Evolutionary conservation across 1,140 invertebrate species (phyloP).

Genomic region (Magallana ariakensis): DNA sequence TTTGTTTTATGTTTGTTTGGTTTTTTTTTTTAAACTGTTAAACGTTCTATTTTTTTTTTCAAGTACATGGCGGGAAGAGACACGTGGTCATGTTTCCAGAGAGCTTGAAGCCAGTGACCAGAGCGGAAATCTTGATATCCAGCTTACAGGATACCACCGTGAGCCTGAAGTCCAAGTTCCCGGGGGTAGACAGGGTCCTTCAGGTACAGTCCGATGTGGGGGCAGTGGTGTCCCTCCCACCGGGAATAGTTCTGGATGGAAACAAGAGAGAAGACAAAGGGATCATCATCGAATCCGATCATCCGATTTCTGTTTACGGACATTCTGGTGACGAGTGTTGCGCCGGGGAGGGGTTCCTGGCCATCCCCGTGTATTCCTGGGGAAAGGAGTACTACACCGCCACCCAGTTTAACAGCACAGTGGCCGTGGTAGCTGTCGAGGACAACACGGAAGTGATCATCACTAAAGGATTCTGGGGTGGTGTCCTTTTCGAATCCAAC

Average conservation of each 20-base stretch:
- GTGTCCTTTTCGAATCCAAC: background rate
- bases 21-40: background rate
- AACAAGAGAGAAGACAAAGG: conserved; percentile 5
- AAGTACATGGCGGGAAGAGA: background rate
- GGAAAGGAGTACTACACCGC: background rate
- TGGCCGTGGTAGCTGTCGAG: conserved; percentile 4
- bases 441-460: background rate
- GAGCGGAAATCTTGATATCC: background rate
- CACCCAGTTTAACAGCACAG: background rate
- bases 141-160: background rate
- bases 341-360: background rate
- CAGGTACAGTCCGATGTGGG: background rate
- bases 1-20: too few relatives aligned
- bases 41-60: background rate
- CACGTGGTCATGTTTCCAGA: conserved; percentile 3
- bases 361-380: conserved; percentile 7
- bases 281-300: background rate
- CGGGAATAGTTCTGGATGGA: background rate
- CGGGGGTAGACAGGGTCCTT: background rate
- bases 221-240: background rate
- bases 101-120: background rate
- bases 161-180: background rate
- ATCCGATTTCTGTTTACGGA: background rate
- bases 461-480: conserved; percentile 23
- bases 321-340: conserved; percentile 19